Base-by-base conservation (phyloP, 2,797 vertebrate species). In the Protosalanx chinensis region DNA sequence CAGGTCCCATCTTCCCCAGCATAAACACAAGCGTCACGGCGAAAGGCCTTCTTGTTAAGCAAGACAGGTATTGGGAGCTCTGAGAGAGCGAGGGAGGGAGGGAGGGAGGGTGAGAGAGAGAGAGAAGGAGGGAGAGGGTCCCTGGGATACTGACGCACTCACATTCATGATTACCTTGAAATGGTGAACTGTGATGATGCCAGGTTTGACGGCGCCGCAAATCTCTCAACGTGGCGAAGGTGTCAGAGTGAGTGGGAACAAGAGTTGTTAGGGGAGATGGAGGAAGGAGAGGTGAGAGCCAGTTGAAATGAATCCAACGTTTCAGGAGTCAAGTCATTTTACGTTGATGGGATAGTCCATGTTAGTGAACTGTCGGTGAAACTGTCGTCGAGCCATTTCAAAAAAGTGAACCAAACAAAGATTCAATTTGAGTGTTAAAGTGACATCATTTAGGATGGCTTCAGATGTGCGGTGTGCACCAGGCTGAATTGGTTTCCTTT, bases 161-260 rank as follows among this genome's bases (percentile, higher is more conserved):
- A 62, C 68, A 67, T 73, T 67, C 76, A 73, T 73, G 76, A 77
- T 77, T 71, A 73, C 63, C 46, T 73, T 73, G 70, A 69, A 77
- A 77, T 69, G 59, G 72, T 56, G n/a, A 23, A 53, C 32, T 32
- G 29, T 73, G 75, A 71, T 73, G 62, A 68, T 64, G 67, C 73
- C 20, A 63, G 76, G 72, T 73, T 37, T 77, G 72, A 66, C 72
- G 70, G 46, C 62, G 35, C 71, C 72, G 70, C 63, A 66, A 67
- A 73, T 73, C 73, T 70, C 58, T 35, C 20, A 67, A 27, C 62
- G 64, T 73, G 63, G 70, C 71, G 62, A 33, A 35, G 27, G 33
- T 20, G 68, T 18, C 5, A 59, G 57, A 66, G 57, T 35, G 62
- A 35, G 49, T 5, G 61, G 27, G 61, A 29, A 65, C 5, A 18